Evolutionary conservation across 2,113 vertebrate genomes (phyloP).

Genomic region (Zingel zingel): DNA sequence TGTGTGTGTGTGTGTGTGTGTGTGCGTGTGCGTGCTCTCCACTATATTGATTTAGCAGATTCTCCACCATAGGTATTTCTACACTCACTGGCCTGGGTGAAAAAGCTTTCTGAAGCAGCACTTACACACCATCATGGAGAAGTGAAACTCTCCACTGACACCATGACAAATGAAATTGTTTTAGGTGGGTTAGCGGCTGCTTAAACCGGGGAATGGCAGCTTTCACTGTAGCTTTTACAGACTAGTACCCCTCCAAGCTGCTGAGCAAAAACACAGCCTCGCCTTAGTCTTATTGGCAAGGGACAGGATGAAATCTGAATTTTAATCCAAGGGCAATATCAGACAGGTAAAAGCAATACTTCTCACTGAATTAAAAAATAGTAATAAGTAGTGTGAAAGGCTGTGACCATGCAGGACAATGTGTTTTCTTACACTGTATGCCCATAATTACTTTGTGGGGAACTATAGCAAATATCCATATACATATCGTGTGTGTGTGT

Average conservation of each 20-base stretch:
- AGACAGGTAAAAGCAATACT: conserved; percentile 45
- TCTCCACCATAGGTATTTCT: conserved; percentile 23
- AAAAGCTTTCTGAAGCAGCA: conserved; percentile 6
- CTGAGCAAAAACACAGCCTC: conserved; percentile 31
- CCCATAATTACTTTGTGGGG: neutral
- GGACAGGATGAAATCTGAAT: conserved; percentile 29
- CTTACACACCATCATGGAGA: conserved; percentile 28
- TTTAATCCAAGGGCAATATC: conserved; percentile 60
- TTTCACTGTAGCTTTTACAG: conserved; percentile 45
- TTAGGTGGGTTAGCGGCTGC: conserved; percentile 58
- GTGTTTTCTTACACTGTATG: conserved; percentile 16
- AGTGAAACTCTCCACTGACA: conserved; percentile 44
- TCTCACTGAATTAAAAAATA: neutral
- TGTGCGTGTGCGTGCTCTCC: neutral
- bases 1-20: neutral
- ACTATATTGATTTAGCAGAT: conserved; percentile 24
- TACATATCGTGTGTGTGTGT: neutral
- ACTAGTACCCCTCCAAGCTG: conserved; percentile 30
- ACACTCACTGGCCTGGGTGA: neutral
- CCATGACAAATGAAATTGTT: conserved; percentile 66
- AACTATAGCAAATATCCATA: conserved; percentile 6
- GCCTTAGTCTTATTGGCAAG: conserved; percentile 29
- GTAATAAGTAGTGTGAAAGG: conserved; percentile 19
- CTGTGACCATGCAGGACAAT: conserved; percentile 1
- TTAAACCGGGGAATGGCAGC: conserved; percentile 37